Percentiles rank a stretch among this genome's conserved stretches.
Conservation (phyloP, 1,140 invertebrate genomes). For the Akabosia matsudoensis region DNA sequence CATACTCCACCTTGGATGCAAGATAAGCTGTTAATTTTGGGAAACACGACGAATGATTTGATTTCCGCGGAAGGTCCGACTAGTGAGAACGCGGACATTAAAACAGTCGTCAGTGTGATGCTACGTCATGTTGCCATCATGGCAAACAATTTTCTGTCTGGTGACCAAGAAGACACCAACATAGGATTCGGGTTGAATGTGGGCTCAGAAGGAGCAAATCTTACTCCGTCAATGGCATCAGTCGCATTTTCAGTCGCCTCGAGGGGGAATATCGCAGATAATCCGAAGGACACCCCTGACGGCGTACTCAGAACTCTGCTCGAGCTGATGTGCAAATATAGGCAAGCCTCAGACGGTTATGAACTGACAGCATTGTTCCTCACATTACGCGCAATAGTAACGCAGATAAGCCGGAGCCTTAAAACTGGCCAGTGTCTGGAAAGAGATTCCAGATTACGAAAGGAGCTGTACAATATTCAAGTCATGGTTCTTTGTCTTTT, state of each 20-base stretch:
- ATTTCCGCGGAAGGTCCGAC: conserved; percentile 51
- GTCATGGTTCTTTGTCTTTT: not conserved
- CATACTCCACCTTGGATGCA: conserved; percentile 52
- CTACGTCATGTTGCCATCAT: conserved; percentile 47
- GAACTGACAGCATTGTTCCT: not conserved
- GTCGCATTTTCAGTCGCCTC: not conserved
- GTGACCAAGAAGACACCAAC: conserved; percentile 48
- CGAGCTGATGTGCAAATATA: not conserved
- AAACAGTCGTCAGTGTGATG: conserved; percentile 45
- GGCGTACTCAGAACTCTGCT: not conserved
- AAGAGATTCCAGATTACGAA: not conserved
- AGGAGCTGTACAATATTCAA: not conserved
- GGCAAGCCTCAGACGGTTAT: not conserved
- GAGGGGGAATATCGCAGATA: no score
- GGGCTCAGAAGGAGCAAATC: no score
- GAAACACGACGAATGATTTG: conserved; percentile 49
- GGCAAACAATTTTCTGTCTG: conserved; percentile 44
- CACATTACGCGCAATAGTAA: not conserved
- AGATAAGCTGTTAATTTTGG: conserved; percentile 47
- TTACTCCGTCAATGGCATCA: no score
- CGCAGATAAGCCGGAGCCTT: not conserved
- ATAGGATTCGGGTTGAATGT: conserved; percentile 51
- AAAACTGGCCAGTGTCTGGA: not conserved
- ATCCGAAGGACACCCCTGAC: not conserved
- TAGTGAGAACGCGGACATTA: conserved; percentile 51